phyloP scores from a whole-genome alignment of 1,140 invertebrate species.

The Bombus vancouverensis region DNA sequence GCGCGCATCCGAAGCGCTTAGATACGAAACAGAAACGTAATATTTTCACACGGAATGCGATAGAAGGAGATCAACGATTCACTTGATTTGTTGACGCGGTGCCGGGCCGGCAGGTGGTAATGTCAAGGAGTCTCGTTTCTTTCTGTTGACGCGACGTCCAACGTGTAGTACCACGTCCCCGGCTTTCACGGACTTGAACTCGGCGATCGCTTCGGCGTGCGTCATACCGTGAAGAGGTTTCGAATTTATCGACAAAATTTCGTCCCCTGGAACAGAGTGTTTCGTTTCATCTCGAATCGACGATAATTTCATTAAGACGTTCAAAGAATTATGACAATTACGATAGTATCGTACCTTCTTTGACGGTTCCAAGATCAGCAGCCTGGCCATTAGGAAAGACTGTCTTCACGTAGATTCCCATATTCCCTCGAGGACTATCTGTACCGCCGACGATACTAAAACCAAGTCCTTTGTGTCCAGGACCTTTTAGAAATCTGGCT shows the following conservation, averaged over 20 bases:
- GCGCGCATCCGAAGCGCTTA: neutral
- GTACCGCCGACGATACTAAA: conserved; percentile 96
- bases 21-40: neutral
- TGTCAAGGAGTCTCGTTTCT: conserved; percentile 75
- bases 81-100: conserved; percentile 63
- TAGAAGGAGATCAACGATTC: conserved; percentile 37
- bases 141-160: conserved; percentile 85
- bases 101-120: conserved; percentile 53
- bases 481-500: conserved; percentile 90
- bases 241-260: conserved; percentile 95
- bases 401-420: conserved; percentile 96
- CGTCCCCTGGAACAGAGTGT: conserved; percentile 89
- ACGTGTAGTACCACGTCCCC: conserved; percentile 93
- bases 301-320: neutral
- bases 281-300: neutral
- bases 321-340: neutral
- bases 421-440: conserved; percentile 93
- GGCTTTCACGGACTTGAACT: conserved; percentile 94
- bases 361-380: conserved; percentile 90
- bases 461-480: conserved; percentile 92
- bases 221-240: conserved; percentile 91
- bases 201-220: conserved; percentile 93
- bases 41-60: conserved; percentile 24
- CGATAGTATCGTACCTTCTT: conserved; percentile 87
- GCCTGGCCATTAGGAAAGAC: conserved; percentile 94